These are phyloP conservation scores for Microtus montanus DNA, from an alignment of 2,113 vertebrate species.

Conservation along the genomic window DNA sequence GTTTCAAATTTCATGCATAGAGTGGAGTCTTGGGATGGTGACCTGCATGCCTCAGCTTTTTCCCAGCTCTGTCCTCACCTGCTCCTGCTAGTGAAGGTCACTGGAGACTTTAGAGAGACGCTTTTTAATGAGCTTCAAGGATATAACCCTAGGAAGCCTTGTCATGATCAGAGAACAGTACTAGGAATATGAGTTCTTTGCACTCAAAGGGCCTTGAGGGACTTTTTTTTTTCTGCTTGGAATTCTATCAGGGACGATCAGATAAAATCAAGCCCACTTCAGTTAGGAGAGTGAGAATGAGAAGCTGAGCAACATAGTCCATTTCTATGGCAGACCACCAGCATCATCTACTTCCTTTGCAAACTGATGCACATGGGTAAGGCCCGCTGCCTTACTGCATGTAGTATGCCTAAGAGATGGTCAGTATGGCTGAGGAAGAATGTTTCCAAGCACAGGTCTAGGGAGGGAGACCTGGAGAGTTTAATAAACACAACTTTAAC, in stretches of 20 bases:
- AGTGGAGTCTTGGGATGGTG: background rate
- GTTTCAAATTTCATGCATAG: background rate
- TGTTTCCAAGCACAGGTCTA: background rate
- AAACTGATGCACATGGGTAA: background rate
- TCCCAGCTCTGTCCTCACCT: background rate
- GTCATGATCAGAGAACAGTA: background rate
- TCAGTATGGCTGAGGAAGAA: background rate
- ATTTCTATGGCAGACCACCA: background rate
- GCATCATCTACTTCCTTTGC: background rate
- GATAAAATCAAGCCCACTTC: background rate
- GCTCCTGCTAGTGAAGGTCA: background rate
- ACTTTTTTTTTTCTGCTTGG: background rate
- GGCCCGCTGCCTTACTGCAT: background rate
- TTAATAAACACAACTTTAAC: background rate
- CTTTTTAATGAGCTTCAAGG: background rate
- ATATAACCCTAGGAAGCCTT: background rate
- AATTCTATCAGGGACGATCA: background rate
- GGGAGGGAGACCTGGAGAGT: background rate
- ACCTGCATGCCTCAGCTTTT: background rate
- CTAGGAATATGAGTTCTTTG: background rate
- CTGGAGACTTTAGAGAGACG: background rate
- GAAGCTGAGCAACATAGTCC: fast-evolving
- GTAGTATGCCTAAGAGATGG: background rate
- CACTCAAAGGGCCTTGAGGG: slow-evolving; percentile 3
- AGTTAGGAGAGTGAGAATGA: background rate